Conservation (phyloP, 2,797 vertebrate species). For the Lepus oiostolus region DNA sequence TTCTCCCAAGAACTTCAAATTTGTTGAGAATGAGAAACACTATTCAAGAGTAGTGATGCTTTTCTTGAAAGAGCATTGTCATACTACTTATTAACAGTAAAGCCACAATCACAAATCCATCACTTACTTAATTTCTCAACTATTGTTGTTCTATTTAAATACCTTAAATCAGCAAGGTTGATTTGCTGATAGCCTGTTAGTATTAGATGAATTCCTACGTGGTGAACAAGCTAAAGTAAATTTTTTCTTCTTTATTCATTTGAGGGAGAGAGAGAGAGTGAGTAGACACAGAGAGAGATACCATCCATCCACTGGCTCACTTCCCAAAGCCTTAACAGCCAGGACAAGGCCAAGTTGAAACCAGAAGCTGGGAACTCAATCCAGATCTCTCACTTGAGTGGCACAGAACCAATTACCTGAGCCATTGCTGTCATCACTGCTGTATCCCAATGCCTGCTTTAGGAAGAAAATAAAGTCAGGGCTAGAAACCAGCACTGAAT, state of each 20-base stretch:
- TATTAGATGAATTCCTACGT: constrained; percentile 44
- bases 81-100: background rate
- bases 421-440: no score
- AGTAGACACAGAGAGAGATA: no score
- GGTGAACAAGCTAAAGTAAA: constrained; percentile 47
- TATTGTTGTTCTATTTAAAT: background rate
- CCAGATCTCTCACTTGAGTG: no score
- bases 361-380: no score
- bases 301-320: no score
- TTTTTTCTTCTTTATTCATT: background rate
- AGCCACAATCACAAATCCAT: constrained; percentile 15
- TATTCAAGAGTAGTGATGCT: background rate
- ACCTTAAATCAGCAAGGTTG: background rate
- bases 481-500: no score
- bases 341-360: no score
- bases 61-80: background rate
- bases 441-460: no score
- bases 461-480: no score
- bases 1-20: background rate
- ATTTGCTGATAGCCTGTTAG: constrained; percentile 10
- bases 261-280: constrained; percentile 15
- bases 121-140: background rate
- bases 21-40: constrained; percentile 15
- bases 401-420: no score
- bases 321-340: no score